A percentile compares a stretch with the other conserved stretches of the same genome.
Evolutionary conservation across 1,140 invertebrate genomes (phyloP).

Genomic region (Chironomus striatipennis): DNA sequence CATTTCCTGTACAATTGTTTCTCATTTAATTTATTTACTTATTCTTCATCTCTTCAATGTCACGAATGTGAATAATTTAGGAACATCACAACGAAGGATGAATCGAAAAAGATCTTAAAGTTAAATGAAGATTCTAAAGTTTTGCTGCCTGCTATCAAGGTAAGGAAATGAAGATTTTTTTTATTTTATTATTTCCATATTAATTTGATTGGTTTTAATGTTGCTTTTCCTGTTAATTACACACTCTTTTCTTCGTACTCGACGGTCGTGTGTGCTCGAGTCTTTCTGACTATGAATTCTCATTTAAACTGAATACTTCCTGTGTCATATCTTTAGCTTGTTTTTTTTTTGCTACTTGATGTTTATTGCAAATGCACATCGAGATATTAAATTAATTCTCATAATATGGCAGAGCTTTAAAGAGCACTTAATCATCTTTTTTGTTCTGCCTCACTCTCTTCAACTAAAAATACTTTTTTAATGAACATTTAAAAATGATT

Average conservation of each 20-base stretch:
- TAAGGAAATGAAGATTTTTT: constrained; percentile 35
- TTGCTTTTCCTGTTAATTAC: constrained; percentile 3
- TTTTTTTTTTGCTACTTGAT: constrained; percentile 19
- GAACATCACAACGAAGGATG: background rate
- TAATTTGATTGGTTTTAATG: background rate
- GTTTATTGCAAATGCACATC: background rate
- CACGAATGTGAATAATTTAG: background rate
- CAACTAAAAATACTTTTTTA: too few species aligned
- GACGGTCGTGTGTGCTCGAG: too few species aligned
- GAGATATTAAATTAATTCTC: too few species aligned
- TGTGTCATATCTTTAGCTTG: background rate
- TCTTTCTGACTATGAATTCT: too few species aligned
- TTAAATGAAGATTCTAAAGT: constrained; percentile 57
- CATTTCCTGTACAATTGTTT: constrained; percentile 1
- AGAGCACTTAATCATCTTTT: too few species aligned
- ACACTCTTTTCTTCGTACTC: background rate
- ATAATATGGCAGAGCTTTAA: too few species aligned
- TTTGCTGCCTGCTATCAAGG: constrained; percentile 73
- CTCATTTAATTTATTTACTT: too few species aligned
- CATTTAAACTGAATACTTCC: background rate
- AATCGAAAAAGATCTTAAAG: constrained; percentile 33
- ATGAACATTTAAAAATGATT: too few species aligned
- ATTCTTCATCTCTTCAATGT: constrained; percentile 14
- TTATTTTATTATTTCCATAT: constrained; percentile 5
- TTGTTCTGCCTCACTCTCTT: too few species aligned